Evolutionary conservation across 2,797 vertebrate genomes (phyloP).

Genomic region (Brotula barbata): DNA sequence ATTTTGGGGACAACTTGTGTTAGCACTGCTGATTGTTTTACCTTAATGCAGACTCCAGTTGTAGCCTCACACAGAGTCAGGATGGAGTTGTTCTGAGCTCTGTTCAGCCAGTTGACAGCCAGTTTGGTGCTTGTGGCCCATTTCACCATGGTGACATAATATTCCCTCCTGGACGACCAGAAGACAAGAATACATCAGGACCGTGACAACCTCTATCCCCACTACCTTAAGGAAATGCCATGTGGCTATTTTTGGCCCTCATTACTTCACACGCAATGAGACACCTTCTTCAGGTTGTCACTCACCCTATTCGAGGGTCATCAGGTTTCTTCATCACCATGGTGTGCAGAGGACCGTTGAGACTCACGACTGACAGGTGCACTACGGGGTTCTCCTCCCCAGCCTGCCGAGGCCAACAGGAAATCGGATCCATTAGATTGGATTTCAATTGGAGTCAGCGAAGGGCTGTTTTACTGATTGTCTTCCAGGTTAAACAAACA

Average conservation of each 20-base stretch:
- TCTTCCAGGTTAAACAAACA: background rate
- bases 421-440: constrained; percentile 34
- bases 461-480: background rate
- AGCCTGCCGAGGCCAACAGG: constrained; percentile 74
- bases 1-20: too few species aligned
- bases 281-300: constrained; percentile 5
- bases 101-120: constrained; percentile 97
- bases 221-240: background rate
- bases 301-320: constrained; percentile 93
- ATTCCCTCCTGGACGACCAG: constrained; percentile 81
- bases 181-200: constrained; percentile 19
- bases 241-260: constrained; percentile 3
- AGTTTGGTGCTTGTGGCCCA: constrained; percentile 98
- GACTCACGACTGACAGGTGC: constrained; percentile 90
- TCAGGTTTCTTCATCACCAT: constrained; percentile 93
- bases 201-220: background rate
- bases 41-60: constrained; percentile 96
- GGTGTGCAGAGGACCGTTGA: constrained; percentile 93
- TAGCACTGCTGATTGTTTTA: constrained; percentile 49
- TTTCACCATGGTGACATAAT: constrained; percentile 97
- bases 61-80: constrained; percentile 94
- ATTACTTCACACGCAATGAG: constrained; percentile 5
- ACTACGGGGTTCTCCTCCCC: constrained; percentile 93
- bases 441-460: constrained; percentile 19
- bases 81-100: constrained; percentile 96